These are phyloP conservation scores for Enteromius unitaeniatus DNA, from an alignment of 2,797 vertebrate species.

Conservation along the genomic window DNA sequence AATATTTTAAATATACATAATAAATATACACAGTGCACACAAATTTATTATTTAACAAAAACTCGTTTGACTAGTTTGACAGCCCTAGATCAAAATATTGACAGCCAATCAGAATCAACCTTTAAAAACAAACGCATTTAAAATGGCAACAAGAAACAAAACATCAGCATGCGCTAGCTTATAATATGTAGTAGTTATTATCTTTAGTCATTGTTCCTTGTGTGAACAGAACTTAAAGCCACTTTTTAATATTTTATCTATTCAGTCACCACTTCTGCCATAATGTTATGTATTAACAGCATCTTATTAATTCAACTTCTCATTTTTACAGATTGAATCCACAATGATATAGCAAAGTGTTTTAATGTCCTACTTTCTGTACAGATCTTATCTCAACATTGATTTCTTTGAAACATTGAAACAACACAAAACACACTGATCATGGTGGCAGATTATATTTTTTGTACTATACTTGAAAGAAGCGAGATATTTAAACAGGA, in stretches of 20 bases:
- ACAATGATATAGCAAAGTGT: not conserved
- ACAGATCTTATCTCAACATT: not conserved
- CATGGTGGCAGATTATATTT: not conserved
- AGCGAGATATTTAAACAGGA: conserved; percentile 50
- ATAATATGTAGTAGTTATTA: not conserved
- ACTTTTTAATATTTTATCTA: not conserved
- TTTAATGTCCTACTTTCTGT: not conserved
- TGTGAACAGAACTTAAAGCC: not conserved
- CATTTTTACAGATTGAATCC: not conserved
- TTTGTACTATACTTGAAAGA: conserved; percentile 31
- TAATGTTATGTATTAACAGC: not conserved
- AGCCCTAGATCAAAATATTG: not conserved
- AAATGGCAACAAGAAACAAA: not conserved
- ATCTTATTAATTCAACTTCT: not conserved
- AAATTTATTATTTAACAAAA: too few relatives aligned
- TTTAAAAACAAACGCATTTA: not conserved
- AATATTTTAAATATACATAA: too few relatives aligned
- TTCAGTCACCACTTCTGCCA: not conserved
- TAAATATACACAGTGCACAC: too few relatives aligned
- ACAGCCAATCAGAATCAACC: not conserved
- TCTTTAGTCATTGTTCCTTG: not conserved
- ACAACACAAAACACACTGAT: not conserved
- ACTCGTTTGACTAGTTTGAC: too few relatives aligned
- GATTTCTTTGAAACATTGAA: not conserved
- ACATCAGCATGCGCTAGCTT: not conserved